Base-by-base conservation (phyloP, 2,797 vertebrate species). In the Poecilia velifera region DNA sequence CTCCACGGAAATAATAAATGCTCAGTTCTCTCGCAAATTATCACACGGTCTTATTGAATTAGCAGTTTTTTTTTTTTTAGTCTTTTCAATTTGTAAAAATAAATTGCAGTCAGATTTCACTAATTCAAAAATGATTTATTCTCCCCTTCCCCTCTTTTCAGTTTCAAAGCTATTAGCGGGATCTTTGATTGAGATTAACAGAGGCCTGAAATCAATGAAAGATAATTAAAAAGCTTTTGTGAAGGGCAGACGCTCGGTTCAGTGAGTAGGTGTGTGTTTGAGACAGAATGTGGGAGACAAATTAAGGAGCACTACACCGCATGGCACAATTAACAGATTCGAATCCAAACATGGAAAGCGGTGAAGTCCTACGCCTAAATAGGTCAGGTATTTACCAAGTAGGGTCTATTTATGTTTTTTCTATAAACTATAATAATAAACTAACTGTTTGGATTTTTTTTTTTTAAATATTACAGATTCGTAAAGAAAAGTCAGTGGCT, bases 211-310 rank as follows among this genome's bases (percentile, higher is more conserved):
- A 93, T 94, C 91, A 94, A 93, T 93, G 92, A 88, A 84, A 92
- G 90, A 93, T 94, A 92, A 94, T 94, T 93, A 93, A 93, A 93
- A 92, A 86, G 87, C 88, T 85, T 90, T 92, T 90, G 90, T 89
- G 88, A 93, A 93, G 92, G 92, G 89, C 89, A 90, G 85, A 59
- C 84, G 84, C 88, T 87, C 83, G 76, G 85, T 80, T 86, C 73
- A 68, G 82, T 79, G 84, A 89, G 89, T 84, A 82, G 76, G 86
- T 87, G 85, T 88, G 86, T 76, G 77, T 84, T 68, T 77, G 79
- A 84, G 68, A 76, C 49, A 73, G 45, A 78, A 76, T 72, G 36
- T 72, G 86, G 76, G 74, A 85, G 83, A 70, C 28, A 20, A 46
- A 55, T 74, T 53, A 53, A 53, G 49, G 49, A 46, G 22, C 49